phyloP scores from a whole-genome alignment of 2,797 vertebrate genomes.

The Myioborus miniatus region DNA sequence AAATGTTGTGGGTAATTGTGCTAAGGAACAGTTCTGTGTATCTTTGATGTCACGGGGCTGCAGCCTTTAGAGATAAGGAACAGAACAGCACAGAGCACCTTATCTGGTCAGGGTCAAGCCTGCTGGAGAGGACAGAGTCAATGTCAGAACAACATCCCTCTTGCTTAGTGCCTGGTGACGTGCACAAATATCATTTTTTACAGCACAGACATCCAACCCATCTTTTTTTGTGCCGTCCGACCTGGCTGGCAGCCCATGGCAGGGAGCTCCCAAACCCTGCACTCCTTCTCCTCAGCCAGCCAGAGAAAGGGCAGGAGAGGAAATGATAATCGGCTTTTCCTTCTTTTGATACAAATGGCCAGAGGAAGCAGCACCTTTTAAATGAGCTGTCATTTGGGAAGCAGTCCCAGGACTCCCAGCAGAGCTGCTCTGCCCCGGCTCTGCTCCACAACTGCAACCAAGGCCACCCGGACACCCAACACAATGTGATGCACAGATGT shows the following conservation, averaged over 20 bases:
- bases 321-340: not conserved
- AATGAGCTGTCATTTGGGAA: not conserved
- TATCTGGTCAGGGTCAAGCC: not conserved
- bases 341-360: not conserved
- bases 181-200: not conserved
- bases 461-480: not conserved
- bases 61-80: not conserved
- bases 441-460: not conserved
- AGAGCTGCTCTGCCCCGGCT: not conserved
- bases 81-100: not conserved
- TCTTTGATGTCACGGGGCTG: not conserved
- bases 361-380: slow-evolving; percentile 14
- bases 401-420: not conserved
- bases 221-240: not conserved
- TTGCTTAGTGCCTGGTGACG: not conserved
- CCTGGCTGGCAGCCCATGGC: not conserved
- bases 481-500: slow-evolving; percentile 40
- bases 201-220: not conserved
- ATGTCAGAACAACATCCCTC: not conserved
- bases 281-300: not conserved
- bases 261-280: not conserved
- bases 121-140: not conserved
- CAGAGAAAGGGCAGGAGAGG: not conserved
- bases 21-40: not conserved
- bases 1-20: not conserved